Base-by-base conservation (phyloP, 2,797 vertebrate species). In the Bucorvus abyssinicus region DNA sequence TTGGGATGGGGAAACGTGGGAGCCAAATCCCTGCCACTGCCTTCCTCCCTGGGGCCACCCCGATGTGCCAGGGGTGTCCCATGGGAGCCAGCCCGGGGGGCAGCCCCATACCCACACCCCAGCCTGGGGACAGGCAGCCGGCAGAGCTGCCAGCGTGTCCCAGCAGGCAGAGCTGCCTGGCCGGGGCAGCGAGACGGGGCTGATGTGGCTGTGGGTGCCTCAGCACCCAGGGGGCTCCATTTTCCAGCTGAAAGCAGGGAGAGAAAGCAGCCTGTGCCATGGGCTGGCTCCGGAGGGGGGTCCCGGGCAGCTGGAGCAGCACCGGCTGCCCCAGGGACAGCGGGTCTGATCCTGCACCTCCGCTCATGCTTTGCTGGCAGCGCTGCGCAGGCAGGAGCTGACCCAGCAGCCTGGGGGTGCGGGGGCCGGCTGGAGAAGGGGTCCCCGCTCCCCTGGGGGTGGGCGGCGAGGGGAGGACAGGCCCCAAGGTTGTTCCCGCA, bases 151-250 rank as follows among this genome's bases (percentile, higher is more conserved):
- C 3, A 67, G 88, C 92, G 10, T 65, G 96, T 95, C 95, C 65
- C 77, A 13, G 88, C 97, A 92, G 34, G 96, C 93, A 61, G 71
- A 87, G n/a, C n/a, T n/a, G n/a, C n/a, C n/a, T n/a, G n/a, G n/a
- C n/a, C n/a, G n/a, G n/a, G n/a, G 95, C 63, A 50, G 91, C 84
- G 34, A 80, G 95, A 47, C 45, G 1, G 50, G 21, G 15, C 63
- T 52, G 45, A 12, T 36, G 27, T 79, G 77, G 80, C 87, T 77
- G 89, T 29, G 20, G 23, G 53, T 19, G 40, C 9, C 0, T 40
- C 65, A 17, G 77, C 7, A 5, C 75, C 67, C 14, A 6, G 44
- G 55, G 61, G 69, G 65, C 52, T 89, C 55, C 10, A 6, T 23
- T 52, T 52, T 36, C 70, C 61, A 19, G 42, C 52, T 32, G 21